These are phyloP conservation scores for Amphibalanus amphitrite DNA, from an alignment of 1,140 invertebrate species.

Conservation along the genomic window DNA sequence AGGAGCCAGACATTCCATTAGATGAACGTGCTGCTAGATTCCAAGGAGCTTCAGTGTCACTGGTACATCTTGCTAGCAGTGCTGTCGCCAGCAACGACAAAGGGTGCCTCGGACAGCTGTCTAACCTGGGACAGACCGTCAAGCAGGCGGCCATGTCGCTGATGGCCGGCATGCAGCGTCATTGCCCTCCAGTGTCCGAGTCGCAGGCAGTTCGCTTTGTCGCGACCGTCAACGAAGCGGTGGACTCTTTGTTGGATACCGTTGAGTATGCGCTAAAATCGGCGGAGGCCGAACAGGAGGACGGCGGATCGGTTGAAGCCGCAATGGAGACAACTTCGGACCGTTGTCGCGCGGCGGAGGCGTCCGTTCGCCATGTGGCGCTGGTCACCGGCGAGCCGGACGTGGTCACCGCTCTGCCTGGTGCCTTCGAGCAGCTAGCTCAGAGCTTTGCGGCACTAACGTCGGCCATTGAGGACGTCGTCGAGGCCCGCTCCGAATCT, in stretches of 20 bases:
- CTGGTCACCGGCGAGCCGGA: neutral
- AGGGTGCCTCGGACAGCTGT: neutral
- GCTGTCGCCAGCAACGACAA: neutral
- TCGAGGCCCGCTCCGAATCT: neutral
- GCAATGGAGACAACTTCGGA: neutral
- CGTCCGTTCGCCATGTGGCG: neutral
- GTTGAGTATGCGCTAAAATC: neutral
- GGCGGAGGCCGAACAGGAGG: neutral
- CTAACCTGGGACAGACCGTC: neutral
- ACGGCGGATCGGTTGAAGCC: neutral
- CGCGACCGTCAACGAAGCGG: neutral
- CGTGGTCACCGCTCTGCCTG: neutral
- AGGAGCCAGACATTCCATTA: neutral
- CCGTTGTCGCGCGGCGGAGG: neutral
- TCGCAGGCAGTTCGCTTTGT: neutral
- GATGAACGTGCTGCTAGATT: neutral
- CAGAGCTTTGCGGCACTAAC: neutral
- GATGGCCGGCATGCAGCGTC: neutral
- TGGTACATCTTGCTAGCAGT: neutral
- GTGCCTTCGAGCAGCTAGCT: neutral
- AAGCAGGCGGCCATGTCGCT: neutral
- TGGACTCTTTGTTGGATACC: neutral
- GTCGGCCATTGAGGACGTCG: neutral
- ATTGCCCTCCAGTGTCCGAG: neutral
- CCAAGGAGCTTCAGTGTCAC: neutral